Percentiles rank a stretch among this genome's conserved stretches.
Evolutionary conservation across 2,797 vertebrate species (phyloP).

Genomic region (Perodicticus potto): DNA sequence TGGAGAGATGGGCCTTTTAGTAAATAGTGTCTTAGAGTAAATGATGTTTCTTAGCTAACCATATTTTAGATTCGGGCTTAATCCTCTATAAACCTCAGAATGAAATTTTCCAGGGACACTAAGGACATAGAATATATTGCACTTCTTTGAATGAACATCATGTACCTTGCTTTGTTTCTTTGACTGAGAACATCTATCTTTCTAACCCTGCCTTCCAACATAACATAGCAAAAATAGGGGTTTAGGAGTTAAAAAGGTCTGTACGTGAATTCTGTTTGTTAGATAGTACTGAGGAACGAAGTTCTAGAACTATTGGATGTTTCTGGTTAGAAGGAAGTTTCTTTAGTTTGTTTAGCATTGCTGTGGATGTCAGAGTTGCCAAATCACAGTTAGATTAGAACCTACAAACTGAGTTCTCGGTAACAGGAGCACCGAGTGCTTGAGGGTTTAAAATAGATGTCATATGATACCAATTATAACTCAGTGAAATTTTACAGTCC

Average conservation of each 20-base stretch:
- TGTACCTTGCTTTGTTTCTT: background rate
- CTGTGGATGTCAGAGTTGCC: constrained; percentile 61
- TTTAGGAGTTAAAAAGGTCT: background rate
- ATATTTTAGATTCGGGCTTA: constrained; percentile 31
- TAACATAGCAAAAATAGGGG: background rate
- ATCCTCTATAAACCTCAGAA: constrained; percentile 44
- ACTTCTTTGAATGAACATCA: background rate
- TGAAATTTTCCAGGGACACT: background rate
- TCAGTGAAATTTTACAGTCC: constrained; percentile 77
- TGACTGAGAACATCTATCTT: constrained; percentile 40
- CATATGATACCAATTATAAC: constrained; percentile 88
- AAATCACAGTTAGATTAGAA: constrained; percentile 79
- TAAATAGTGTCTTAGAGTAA: background rate
- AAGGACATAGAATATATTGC: background rate
- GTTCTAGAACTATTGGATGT: background rate
- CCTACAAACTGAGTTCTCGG: constrained; percentile 84
- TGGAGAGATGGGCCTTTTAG: background rate
- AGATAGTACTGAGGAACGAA: background rate
- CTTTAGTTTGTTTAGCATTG: constrained; percentile 45
- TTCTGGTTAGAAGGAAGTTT: constrained; percentile 59
- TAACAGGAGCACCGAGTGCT: constrained; percentile 85
- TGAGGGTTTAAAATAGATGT: constrained; percentile 90
- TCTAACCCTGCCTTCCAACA: background rate
- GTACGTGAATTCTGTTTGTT: background rate
- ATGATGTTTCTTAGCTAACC: background rate